These are phyloP conservation scores for Masnerella sp. DNA, from an alignment of 2,888 invertebrate species.

Conservation along the genomic window DNA sequence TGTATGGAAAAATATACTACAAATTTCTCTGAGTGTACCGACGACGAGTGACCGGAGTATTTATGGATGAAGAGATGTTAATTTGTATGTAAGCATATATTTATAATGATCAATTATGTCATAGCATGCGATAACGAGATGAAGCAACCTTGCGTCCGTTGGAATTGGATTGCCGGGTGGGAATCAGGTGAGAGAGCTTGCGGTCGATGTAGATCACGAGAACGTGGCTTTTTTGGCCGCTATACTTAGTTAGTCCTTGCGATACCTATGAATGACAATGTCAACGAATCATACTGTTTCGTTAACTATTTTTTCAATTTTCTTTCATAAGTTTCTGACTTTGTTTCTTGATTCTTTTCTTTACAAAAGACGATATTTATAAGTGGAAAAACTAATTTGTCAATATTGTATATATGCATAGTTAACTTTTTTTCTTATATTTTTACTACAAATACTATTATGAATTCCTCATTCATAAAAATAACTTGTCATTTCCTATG, in stretches of 20 bases:
- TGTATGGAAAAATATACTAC: no score
- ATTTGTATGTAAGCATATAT: constrained; percentile 19
- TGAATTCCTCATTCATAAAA: no score
- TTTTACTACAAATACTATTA: no score
- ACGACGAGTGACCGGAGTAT: no score
- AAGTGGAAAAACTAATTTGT: no score
- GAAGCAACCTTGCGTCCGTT: constrained; percentile 53
- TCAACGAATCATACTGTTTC: background rate
- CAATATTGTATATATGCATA: no score
- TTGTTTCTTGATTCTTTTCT: background rate
- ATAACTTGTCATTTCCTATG: no score
- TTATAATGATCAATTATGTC: constrained; percentile 47
- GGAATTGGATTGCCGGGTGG: constrained; percentile 53
- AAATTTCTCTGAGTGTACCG: no score
- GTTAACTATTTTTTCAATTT: constrained; percentile 5
- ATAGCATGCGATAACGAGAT: constrained; percentile 47
- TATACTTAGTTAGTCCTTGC: constrained; percentile 68
- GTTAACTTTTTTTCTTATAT: no score
- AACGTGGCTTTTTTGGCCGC: constrained; percentile 68
- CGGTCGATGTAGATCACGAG: constrained; percentile 69
- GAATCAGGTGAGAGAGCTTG: constrained; percentile 54
- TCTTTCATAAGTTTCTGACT: no score
- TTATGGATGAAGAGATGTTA: constrained; percentile 1
- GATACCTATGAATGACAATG: constrained; percentile 49
- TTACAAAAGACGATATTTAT: no score